phyloP scores from a whole-genome alignment of 2,888 invertebrate species.

The Eupithecia vulgata region DNA sequence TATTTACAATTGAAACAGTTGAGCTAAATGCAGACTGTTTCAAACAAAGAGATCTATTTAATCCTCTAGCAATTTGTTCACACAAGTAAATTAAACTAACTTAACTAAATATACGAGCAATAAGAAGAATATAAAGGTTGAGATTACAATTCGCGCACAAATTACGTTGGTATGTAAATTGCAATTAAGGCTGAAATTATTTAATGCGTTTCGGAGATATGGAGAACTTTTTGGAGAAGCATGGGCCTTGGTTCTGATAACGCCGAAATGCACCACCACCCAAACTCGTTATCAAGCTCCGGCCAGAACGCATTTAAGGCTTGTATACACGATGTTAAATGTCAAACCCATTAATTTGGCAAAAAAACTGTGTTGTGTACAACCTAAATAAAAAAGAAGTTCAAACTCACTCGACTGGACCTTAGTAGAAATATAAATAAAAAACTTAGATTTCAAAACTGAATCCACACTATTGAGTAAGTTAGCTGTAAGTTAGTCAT shows the following conservation, averaged over 20 bases:
- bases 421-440: no score
- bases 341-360: background rate
- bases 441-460: background rate
- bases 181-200: constrained; percentile 59
- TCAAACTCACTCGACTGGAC: background rate
- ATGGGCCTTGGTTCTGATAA: constrained; percentile 57
- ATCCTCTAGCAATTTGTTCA: background rate
- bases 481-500: no score
- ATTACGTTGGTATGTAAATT: constrained; percentile 49
- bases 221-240: constrained; percentile 54
- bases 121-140: no score
- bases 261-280: constrained; percentile 68
- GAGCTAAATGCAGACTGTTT: no score
- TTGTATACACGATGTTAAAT: background rate
- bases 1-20: no score
- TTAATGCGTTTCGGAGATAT: constrained; percentile 63
- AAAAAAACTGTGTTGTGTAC: background rate
- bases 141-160: constrained; percentile 41
- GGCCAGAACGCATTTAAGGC: constrained; percentile 67
- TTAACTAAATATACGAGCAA: background rate
- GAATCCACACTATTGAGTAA: background rate
- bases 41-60: background rate
- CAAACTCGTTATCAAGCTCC: constrained; percentile 73
- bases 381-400: background rate
- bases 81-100: background rate